These are phyloP conservation scores for Thecocarcelia acutangulata DNA, from an alignment of 2,888 invertebrate genomes.

Conservation along the genomic window DNA sequence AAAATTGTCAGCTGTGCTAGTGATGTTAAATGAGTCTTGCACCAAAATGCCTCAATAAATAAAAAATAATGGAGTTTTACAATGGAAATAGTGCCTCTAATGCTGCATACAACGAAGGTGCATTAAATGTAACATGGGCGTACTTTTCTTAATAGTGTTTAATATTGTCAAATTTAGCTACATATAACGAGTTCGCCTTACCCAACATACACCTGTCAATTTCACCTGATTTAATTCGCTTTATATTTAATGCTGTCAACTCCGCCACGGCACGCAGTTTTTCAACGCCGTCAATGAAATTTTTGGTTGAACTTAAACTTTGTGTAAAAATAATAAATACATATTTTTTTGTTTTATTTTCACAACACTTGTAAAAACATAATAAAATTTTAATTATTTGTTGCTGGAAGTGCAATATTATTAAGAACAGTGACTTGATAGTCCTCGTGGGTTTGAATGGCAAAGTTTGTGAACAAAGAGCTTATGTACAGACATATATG, in stretches of 20 bases:
- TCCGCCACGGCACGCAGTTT: not conserved
- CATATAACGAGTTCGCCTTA: no score
- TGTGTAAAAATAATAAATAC: slow-evolving; percentile 55
- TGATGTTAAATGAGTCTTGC: no score
- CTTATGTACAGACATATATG: not conserved
- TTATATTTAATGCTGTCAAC: not conserved
- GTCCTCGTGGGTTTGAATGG: not conserved
- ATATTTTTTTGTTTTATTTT: slow-evolving; percentile 60
- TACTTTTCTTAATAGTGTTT: no score
- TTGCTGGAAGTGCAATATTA: slow-evolving; percentile 8
- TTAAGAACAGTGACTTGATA: not conserved
- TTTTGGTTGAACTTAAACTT: not conserved
- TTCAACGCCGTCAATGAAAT: not conserved
- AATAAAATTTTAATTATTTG: slow-evolving; percentile 37
- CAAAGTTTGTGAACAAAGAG: slow-evolving; percentile 28
- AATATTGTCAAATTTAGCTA: no score
- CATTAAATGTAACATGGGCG: no score
- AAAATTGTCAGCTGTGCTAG: no score
- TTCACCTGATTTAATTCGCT: no score
- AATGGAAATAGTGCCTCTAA: no score
- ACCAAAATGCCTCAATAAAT: no score
- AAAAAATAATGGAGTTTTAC: no score
- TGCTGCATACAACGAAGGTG: no score
- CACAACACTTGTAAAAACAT: slow-evolving; percentile 51
- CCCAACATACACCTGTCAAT: no score